Evolutionary conservation across 2,888 invertebrate genomes (phyloP), one percentile per base, ranked within the genome.

Genomic region (Itoplectis maculator): DNA sequence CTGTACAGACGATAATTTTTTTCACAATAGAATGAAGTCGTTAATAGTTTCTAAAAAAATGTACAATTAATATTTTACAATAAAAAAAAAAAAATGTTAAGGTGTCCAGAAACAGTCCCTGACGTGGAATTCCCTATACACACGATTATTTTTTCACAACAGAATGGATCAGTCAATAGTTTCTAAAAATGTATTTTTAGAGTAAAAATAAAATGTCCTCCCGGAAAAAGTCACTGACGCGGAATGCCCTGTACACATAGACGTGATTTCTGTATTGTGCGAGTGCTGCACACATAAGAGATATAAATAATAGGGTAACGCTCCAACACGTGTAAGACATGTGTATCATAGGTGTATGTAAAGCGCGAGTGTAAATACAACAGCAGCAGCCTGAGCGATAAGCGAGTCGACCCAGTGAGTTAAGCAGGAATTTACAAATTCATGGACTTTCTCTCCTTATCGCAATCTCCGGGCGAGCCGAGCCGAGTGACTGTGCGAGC

Each of bases 361-460:
- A 18, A 65, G 54, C 47, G 59, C 37, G 70, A 72, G 54, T 56
- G 79, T 73, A 65, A 79, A 81, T 76, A 81, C 56, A 20, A 73
- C 77, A 83, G n/a, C 72, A 81, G 54, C 40, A 15, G 45, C 49
- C 78, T 56, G 20, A 68, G 59, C 81, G 85, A 87, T 86, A 87
- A 88, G 85, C 79, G 76, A 79, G 49, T 5, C 85, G 85, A 76
- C 51, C 61, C 47, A 66, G 51, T 78, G 56, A 72, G 75, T 70
- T 66, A 20, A 51, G 18, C 35, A 73, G 72, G 66, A 83, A 84
- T 86, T 85, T 80, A 85, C 85, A 79, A 89, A 89, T 88, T 88
- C 87, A 84, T 76, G 69, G 80, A 89, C 89, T 89, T 89, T 89
- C 89, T 88, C 89, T 84, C 87, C 84, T 88, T 88, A 86, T 89